Conservation (phyloP, 2,113 vertebrate species). For the Perccottus glenii region DNA sequence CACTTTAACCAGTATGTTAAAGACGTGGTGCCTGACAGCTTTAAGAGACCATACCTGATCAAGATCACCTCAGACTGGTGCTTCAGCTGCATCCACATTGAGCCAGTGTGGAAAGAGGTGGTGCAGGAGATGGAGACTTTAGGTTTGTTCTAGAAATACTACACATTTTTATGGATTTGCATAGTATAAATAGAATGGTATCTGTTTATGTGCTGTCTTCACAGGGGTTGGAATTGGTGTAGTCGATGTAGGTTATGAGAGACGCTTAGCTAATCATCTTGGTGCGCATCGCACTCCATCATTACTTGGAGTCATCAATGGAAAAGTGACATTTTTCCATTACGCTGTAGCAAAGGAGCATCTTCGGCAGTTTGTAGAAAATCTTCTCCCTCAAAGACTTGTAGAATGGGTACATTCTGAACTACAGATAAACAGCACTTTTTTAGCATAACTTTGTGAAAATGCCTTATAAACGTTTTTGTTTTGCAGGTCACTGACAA, state of each 20-base stretch:
- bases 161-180: neutral
- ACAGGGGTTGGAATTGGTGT: conserved; percentile 94
- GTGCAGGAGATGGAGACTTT: conserved; percentile 90
- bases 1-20: conserved; percentile 92
- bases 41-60: conserved; percentile 92
- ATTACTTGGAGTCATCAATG: conserved; percentile 89
- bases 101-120: conserved; percentile 95
- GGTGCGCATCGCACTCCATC: conserved; percentile 94
- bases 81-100: conserved; percentile 96
- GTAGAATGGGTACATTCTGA: conserved; percentile 85
- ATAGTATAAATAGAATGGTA: neutral
- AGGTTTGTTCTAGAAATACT: conserved; percentile 71
- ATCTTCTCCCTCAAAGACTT: conserved; percentile 90
- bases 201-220: conserved; percentile 16
- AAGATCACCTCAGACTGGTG: conserved; percentile 98
- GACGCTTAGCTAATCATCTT: conserved; percentile 91
- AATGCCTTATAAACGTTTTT: neutral
- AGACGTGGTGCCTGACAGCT: conserved; percentile 91
- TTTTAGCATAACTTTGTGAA: neutral
- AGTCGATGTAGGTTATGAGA: conserved; percentile 91
- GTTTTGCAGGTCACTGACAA: conserved; percentile 88
- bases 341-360: conserved; percentile 89
- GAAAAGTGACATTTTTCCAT: conserved; percentile 94
- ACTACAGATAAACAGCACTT: neutral
- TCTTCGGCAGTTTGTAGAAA: conserved; percentile 91